Evolutionary conservation across 2,888 invertebrate genomes (phyloP), one percentile per base, ranked within the genome.

Genomic region (Laspeyria flexula): DNA sequence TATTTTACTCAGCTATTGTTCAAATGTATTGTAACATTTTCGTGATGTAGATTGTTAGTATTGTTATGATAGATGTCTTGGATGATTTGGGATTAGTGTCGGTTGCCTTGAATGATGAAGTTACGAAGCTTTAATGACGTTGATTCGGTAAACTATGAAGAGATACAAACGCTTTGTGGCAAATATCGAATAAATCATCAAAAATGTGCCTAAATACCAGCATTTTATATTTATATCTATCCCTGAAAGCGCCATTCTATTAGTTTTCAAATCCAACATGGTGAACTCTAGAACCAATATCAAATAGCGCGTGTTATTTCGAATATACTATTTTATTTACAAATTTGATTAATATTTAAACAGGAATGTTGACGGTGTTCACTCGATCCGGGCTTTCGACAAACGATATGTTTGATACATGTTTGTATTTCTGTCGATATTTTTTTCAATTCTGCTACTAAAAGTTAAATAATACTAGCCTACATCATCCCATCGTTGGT

Each of bases 1-100:
- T 55, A 55, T 68, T 40, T 33, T 38, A 68, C 65, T 27, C 10
- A 33, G 41, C 25, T 50, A 65, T 65, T 65, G 70, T 65, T 37
- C 13, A 15, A 25, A 21, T 9, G 49, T 65, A 68, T 64, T 60
- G 43, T 59, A 34, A 34, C 40, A 7, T 6, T 38, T 29, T 31
- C 15, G 23, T 13, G 18, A 13, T 18, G 9, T 40, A 13, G 18
- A 40, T 34, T 10, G 23, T 13, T 40, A 10, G 16, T 11, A 12
- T 25, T 30, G 37, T 30, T 21, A 13, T n/a, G n/a, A 37, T 35
- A 10, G 7, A 12, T 35, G 11, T 43, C 27, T 29, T 10, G 18
- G 34, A 25, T 1, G 33, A 33, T 23, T 23, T n/a, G 10, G 23
- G n/a, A 41, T 31, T 31, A 41, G 31, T 30, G 16, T 33, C 23